Conservation (phyloP, 2,113 vertebrate genomes). For the Isichthys henryi region DNA sequence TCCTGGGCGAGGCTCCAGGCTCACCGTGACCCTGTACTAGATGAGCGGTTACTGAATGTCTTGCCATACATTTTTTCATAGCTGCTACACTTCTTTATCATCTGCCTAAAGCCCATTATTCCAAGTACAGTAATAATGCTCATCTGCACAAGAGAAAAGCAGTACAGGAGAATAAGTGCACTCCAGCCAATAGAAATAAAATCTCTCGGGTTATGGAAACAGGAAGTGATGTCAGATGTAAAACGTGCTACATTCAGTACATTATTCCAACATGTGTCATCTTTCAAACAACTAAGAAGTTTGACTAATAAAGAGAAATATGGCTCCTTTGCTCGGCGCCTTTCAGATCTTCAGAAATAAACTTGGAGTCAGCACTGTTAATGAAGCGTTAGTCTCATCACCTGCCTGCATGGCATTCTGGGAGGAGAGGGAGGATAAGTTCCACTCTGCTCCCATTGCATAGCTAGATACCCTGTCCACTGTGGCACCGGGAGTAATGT, state of each 20-base stretch:
- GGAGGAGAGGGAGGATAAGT: background rate
- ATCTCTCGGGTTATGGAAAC: background rate
- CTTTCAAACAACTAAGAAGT: background rate
- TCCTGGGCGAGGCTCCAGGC: background rate
- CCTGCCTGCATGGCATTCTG: background rate
- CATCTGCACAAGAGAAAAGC: background rate
- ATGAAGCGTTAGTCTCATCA: background rate
- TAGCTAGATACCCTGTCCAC: background rate
- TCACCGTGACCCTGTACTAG: background rate
- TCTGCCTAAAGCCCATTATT: background rate
- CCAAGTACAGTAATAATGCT: background rate
- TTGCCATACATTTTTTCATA: background rate
- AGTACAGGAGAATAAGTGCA: background rate
- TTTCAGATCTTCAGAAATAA: background rate
- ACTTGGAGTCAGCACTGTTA: background rate
- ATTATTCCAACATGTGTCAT: background rate
- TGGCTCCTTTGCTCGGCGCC: background rate
- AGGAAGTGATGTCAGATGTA: background rate
- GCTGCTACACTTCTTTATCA: background rate
- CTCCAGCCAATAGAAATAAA: background rate
- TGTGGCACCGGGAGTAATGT: background rate
- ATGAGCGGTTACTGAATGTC: background rate
- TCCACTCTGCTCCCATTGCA: background rate
- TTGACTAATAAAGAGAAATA: background rate
- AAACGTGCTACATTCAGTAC: background rate